Base-by-base conservation (phyloP, 2,888 invertebrate species). In the Heliothis peltigera region DNA sequence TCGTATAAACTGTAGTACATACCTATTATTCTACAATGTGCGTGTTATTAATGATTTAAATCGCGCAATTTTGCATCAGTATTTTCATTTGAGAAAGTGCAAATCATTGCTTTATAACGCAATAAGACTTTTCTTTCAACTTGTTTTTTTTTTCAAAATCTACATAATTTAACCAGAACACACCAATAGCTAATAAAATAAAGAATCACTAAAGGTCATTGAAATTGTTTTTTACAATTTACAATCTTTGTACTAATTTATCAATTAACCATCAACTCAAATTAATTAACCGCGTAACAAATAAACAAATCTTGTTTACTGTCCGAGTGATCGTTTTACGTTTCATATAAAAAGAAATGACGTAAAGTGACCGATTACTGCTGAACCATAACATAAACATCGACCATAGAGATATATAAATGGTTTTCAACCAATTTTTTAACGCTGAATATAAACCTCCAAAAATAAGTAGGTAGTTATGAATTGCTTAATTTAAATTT, bases 41-140 rank as follows among this genome's bases (percentile, higher is more conserved):
- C 75, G 64, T 73, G 61, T 44, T 44, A 58, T 44, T 35, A 19
- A 44, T 47, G 51, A 58, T 49, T 22, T 42, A 53, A 60, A 56
- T 18, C 39, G 25, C 67, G 39, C 52, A 56, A 39, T 72, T 59
- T 46, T 43, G 39, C 18, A 18, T 58, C n/a, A 15, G 8, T 35
- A 52, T 15, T 39, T 42, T 17, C 21, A 46, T 39, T 39, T n/a
- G 8, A 35, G 64, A 69, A 64, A 70, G 57, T 58, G 25, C 15
- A 6, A 17, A 19, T 47, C 6, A 39, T 46, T 53, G 39, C 5
- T 4, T 4, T n/a, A 39, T 39, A 39, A 39, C n/a, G 15, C 39
- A 39, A 32, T 32, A 32, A 32, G 32, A 32, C 32, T 39, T 25
- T 25, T 39, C 0, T 35, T 28, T 28, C 28, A 28, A 28, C 7